Percentiles rank a stretch among this genome's conserved stretches.
Conservation (phyloP, 2,888 invertebrate genomes). For the Emesis furor region DNA sequence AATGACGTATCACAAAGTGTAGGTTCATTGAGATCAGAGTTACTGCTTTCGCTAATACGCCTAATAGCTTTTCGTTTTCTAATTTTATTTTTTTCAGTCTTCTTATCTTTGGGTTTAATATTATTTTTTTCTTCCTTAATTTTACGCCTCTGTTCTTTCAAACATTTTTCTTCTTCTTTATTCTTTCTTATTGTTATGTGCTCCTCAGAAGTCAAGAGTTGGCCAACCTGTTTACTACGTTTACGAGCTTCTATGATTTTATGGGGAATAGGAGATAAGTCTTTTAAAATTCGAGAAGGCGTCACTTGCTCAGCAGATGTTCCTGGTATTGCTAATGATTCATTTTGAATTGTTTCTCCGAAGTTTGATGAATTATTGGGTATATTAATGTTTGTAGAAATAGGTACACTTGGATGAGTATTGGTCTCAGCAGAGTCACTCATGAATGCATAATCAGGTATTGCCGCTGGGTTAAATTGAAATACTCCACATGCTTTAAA, state of each 20-base stretch:
- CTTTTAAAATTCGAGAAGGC: constrained; percentile 52
- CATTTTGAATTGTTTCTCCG: constrained; percentile 2
- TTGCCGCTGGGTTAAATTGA: constrained; percentile 71
- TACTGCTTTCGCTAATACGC: neutral
- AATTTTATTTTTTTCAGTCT: neutral
- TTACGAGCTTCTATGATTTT: constrained; percentile 48
- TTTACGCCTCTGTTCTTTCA: neutral
- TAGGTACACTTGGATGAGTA: neutral
- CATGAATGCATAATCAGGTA: constrained; percentile 68
- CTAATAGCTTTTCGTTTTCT: constrained; percentile 1
- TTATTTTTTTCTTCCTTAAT: neutral
- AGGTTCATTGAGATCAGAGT: constrained; percentile 1
- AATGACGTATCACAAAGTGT: neutral
- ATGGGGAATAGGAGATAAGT: constrained; percentile 53
- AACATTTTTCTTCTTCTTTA: neutral
- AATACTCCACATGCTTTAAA: constrained; percentile 74
- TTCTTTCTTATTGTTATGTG: constrained; percentile 52
- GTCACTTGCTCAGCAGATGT: constrained; percentile 18
- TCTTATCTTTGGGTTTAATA: too few species aligned
- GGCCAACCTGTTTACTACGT: constrained; percentile 54
- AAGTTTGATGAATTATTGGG: neutral
- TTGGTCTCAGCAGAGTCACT: constrained; percentile 17
- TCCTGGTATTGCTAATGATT: neutral
- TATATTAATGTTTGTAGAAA: neutral
- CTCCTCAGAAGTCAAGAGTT: constrained; percentile 51